Base-by-base conservation (phyloP, 92 coral and sea anemone genomes). In the Bergia sp. region DNA sequence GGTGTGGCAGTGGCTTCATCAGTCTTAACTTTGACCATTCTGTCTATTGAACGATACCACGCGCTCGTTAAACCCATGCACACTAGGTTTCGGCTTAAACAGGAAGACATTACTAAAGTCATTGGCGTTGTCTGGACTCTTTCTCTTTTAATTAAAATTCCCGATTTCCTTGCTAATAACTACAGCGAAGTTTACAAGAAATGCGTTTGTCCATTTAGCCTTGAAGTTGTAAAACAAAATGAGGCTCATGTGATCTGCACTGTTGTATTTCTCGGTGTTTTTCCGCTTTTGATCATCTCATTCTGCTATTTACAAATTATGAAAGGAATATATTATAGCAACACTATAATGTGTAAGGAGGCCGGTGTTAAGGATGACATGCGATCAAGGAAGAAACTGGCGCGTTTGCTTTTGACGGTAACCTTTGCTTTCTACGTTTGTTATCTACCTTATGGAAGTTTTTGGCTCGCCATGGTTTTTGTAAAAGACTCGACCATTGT, bases 11-110 rank as follows among this genome's bases (percentile, higher is more conserved):
- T 89, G 21, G 87, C 97, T 7, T 90, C 93, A 6, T 94, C 97
- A 0, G 86, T 89, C 0, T 43, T 93, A 3, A 95, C 98, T 21
- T 89, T 93, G 7, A 91, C 93, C 18, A 58, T 95, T 37, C 76
- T 95, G 2, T 95, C 98, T 6, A 55, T 92, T 5, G 98, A 95
- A 57, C 91, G 98, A 8, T 93, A 95, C 85, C 90, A 94, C 61
- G 98, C 98, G 3, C 40, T 95, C 3, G 76, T 95, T 58, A 94
- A 92, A n/a, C 95, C 98, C 0, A 90, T 94, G 91, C 13, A 82
- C 2, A 73, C 81, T 0, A 80, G 65, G 40, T 77, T 89, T 7
- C 87, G 91, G 0, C 83, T 94, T 1, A 81, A 86, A 13, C 42
- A 40, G 29, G 95, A 93, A 75, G 90, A 87, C 36, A 90, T 94